These are phyloP conservation scores for Eretmochelys imbricata DNA, from an alignment of 2,113 vertebrate genomes.

Conservation along the genomic window DNA sequence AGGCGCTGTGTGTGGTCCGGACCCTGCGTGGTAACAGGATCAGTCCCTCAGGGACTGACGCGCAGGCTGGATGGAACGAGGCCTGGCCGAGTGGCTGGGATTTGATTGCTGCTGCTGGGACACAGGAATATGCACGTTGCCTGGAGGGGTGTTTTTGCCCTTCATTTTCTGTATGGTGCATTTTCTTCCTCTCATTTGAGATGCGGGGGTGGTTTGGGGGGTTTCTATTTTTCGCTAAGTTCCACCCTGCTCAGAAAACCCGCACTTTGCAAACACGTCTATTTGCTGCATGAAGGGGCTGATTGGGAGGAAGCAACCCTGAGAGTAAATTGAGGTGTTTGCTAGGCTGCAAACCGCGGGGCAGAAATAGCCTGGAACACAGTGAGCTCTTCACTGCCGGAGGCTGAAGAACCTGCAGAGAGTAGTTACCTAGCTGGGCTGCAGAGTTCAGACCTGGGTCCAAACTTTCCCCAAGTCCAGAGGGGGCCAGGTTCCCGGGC, in stretches of 20 bases:
- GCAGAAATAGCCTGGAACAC: neutral
- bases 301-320: neutral
- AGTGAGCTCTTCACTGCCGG: neutral
- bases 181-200: neutral
- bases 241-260: neutral
- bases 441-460: neutral
- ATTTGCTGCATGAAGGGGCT: neutral
- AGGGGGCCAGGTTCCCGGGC: neutral
- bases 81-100: neutral
- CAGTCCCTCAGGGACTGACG: conserved; percentile 5
- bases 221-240: neutral
- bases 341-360: neutral
- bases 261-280: neutral
- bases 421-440: neutral
- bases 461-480: neutral
- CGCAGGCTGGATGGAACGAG: neutral
- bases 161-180: neutral
- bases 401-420: neutral
- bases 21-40: conserved; percentile 5
- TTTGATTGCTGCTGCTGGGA: neutral
- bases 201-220: neutral
- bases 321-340: neutral
- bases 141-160: neutral
- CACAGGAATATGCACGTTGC: neutral
- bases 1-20: conserved; percentile 32